Percentiles rank a stretch among this genome's conserved stretches.
Conservation (phyloP, 2,113 vertebrate genomes). For the Toxotes chatareus region DNA sequence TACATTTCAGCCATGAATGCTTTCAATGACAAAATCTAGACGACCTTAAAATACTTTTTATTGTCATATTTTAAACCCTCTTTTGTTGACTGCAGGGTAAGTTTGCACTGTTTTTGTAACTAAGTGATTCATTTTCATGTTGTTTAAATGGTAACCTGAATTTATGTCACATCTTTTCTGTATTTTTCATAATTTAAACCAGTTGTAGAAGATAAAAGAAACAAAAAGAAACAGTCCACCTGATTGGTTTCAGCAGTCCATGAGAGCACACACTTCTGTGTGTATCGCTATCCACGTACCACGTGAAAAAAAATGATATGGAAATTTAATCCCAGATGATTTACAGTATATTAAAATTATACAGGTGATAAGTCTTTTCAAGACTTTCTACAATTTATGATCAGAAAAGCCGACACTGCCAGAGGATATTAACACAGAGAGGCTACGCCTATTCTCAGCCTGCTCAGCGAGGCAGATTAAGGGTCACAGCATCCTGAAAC, state of each 20-base stretch:
- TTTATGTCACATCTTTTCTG: not conserved
- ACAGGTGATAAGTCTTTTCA: not conserved
- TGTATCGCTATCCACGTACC: too few relatives aligned
- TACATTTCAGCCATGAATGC: not conserved
- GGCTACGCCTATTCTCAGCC: conserved; percentile 3
- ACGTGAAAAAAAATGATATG: not conserved
- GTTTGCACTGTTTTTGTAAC: not conserved
- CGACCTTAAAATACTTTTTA: not conserved
- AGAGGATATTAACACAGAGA: conserved; percentile 8
- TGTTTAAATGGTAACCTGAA: not conserved
- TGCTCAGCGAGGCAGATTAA: not conserved
- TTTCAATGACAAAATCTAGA: not conserved
- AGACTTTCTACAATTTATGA: conserved; percentile 1
- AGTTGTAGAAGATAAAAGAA: not conserved
- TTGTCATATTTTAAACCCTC: not conserved
- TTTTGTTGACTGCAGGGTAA: not conserved
- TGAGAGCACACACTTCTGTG: too few relatives aligned
- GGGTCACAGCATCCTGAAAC: not conserved
- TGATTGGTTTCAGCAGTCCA: not conserved
- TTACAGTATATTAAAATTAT: not conserved
- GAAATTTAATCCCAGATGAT: not conserved
- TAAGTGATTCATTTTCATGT: not conserved
- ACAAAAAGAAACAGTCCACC: not conserved
- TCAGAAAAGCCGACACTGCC: not conserved
- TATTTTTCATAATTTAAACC: not conserved